These are phyloP conservation scores for Ormyrus pomaceus DNA, from an alignment of 2,888 invertebrate species.

Conservation along the genomic window DNA sequence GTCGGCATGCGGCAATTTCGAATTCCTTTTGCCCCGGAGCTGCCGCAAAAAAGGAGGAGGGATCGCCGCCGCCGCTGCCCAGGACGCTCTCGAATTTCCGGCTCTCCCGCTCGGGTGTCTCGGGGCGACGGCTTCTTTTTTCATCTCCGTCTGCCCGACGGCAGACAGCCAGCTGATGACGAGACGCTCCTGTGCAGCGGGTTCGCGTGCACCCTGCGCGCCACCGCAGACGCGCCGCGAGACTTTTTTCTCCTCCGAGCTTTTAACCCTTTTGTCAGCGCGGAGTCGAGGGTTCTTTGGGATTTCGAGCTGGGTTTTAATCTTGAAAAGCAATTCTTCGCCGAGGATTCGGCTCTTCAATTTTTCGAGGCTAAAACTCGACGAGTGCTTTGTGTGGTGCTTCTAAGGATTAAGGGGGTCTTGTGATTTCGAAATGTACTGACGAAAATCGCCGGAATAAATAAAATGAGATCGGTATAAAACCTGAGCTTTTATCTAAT, in stretches of 20 bases:
- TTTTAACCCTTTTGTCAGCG: neutral
- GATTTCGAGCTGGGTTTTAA: neutral
- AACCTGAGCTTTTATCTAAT: no score
- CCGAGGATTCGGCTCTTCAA: no score
- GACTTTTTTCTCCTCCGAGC: neutral
- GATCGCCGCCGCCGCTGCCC: neutral
- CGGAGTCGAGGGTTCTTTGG: neutral
- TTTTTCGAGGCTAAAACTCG: no score
- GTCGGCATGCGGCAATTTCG: slow-evolving; percentile 58
- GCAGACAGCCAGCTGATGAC: neutral
- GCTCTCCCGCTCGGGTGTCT: neutral
- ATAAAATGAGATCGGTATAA: no score
- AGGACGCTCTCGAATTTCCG: slow-evolving; percentile 32
- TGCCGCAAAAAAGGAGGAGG: neutral
- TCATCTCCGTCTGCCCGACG: neutral
- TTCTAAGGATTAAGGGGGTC: no score
- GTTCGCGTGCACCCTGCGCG: neutral
- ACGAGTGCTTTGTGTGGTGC: no score
- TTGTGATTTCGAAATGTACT: no score
- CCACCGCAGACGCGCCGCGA: neutral
- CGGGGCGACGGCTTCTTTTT: slow-evolving; percentile 5
- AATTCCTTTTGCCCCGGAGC: slow-evolving; percentile 29
- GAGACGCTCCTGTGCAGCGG: neutral
- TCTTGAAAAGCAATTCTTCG: neutral
- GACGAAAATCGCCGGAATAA: no score